Evolutionary conservation across 92 coral and sea anemone genomes (phyloP).

Genomic region (Porites evermanni): DNA sequence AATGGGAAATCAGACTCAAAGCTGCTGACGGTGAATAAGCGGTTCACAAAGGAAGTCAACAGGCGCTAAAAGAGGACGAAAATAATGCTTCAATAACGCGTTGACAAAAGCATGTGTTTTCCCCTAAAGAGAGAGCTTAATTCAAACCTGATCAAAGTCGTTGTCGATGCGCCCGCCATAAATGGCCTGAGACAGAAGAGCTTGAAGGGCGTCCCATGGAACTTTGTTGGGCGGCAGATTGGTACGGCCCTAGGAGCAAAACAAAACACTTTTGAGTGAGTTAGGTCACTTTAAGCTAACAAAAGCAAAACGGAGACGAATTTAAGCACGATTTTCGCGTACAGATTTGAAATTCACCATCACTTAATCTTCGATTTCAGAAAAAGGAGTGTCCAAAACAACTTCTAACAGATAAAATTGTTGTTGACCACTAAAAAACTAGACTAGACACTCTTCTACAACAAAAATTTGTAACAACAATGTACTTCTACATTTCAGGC

Average conservation of each 20-base stretch:
- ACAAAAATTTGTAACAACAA: no score
- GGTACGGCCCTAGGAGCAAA: slow-evolving; percentile 76
- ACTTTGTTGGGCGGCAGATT: slow-evolving; percentile 90
- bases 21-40: slow-evolving; percentile 95
- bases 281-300: no score
- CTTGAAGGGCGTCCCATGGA: slow-evolving; percentile 87
- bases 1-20: slow-evolving; percentile 96
- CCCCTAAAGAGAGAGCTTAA: background rate
- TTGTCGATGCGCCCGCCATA: slow-evolving; percentile 95
- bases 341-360: no score
- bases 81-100: background rate
- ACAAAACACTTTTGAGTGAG: background rate
- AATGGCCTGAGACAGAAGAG: slow-evolving; percentile 84
- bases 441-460: no score
- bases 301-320: no score
- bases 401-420: no score
- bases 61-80: slow-evolving; percentile 72
- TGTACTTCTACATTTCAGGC: slow-evolving; percentile 3
- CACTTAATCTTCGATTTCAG: no score
- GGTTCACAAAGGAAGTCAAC: slow-evolving; percentile 88
- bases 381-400: no score
- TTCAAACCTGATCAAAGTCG: slow-evolving; percentile 89
- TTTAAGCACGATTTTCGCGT: no score
- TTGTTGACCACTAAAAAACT: no score
- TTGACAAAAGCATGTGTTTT: background rate